Conservation (phyloP, 1,140 invertebrate genomes). For the Diachasmimorpha longicaudata region DNA sequence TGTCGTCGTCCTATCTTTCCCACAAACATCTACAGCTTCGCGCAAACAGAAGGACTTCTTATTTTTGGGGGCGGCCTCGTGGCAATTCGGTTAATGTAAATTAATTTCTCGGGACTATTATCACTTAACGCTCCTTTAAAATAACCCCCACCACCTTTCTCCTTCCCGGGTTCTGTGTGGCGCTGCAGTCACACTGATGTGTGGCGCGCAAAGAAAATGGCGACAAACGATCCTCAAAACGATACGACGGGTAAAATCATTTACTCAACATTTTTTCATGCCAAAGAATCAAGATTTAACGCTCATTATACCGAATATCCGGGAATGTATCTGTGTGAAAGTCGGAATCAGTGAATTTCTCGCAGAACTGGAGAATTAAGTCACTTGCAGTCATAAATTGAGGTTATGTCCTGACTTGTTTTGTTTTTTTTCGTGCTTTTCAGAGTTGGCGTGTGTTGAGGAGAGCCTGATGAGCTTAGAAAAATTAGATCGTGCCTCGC, state of each 20-base stretch:
- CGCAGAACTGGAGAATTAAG: background rate
- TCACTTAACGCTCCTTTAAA: no score
- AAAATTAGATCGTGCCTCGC: constrained; percentile 87
- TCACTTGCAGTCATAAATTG: background rate
- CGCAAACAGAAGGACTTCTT: no score
- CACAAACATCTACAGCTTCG: no score
- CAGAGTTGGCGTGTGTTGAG: constrained; percentile 66
- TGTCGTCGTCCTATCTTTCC: no score
- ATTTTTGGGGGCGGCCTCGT: no score
- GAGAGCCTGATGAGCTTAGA: constrained; percentile 82
- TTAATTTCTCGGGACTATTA: no score
- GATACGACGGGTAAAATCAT: constrained; percentile 39
- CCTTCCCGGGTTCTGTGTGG: background rate
- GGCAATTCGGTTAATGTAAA: no score
- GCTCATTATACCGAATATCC: background rate
- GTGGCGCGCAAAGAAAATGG: constrained; percentile 36
- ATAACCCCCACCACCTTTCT: no score
- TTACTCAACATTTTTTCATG: background rate
- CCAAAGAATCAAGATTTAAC: background rate
- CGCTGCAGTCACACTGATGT: background rate
- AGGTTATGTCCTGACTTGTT: constrained; percentile 1
- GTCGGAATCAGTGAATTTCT: background rate
- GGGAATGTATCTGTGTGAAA: background rate
- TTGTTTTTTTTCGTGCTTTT: constrained; percentile 3
- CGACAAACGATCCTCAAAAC: constrained; percentile 36